Conservation (phyloP, 2,113 vertebrate species). For the Gallinago paraguaiae region DNA sequence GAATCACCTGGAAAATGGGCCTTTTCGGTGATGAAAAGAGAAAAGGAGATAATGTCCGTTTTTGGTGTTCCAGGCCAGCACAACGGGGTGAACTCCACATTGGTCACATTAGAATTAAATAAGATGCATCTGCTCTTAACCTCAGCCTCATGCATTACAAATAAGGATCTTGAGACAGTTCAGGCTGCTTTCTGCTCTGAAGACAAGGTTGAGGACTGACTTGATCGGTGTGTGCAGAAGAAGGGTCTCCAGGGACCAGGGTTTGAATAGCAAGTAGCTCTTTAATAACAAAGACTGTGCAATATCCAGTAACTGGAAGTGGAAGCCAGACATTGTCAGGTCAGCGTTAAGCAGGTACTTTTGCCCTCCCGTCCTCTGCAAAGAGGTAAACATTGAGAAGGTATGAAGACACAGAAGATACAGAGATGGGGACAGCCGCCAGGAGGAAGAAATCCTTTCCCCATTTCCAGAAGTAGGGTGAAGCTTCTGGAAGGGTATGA, state of each 20-base stretch:
- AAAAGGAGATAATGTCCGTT: neutral
- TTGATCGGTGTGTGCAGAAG: neutral
- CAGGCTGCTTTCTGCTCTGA: neutral
- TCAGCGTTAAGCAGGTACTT: neutral
- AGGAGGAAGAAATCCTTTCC: neutral
- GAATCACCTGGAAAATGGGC: neutral
- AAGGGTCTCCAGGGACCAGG: neutral
- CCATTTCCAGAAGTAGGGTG: neutral
- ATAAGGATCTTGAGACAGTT: neutral
- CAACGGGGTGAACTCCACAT: neutral
- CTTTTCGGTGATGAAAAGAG: neutral
- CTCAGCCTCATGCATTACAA: neutral
- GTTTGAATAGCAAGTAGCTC: neutral
- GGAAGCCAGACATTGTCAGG: neutral
- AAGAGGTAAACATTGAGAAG: neutral
- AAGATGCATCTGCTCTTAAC: neutral
- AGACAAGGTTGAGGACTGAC: neutral
- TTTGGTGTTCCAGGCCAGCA: neutral
- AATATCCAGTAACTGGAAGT: neutral
- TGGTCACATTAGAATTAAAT: neutral
- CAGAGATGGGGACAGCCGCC: neutral
- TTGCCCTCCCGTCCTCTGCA: neutral
- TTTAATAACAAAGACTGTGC: neutral
- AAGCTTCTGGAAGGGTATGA: neutral
- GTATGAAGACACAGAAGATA: neutral